These are phyloP conservation scores for Cyprinodon variegatus DNA, from an alignment of 2,113 vertebrate species.

Conservation along the genomic window DNA sequence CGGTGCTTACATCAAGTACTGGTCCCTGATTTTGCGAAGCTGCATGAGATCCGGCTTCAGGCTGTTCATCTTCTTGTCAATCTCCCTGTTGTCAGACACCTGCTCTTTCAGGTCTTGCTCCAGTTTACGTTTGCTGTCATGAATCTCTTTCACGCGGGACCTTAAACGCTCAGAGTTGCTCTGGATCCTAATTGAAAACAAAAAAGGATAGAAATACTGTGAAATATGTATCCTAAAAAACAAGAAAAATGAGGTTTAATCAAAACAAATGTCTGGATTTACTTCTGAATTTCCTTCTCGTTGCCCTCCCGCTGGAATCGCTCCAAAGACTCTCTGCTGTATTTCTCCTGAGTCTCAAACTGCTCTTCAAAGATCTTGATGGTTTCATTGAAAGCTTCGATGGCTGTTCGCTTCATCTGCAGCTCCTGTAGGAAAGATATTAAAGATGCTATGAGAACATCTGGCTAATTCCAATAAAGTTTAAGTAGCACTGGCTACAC, in stretches of 20 bases:
- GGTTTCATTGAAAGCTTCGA: slow-evolving; percentile 97
- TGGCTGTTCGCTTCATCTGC: slow-evolving; percentile 86
- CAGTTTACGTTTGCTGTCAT: slow-evolving; percentile 91
- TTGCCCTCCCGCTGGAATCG: slow-evolving; percentile 96
- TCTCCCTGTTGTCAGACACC: slow-evolving; percentile 94
- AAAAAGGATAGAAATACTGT: not conserved
- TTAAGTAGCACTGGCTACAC: too few species aligned
- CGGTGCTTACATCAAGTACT: slow-evolving; percentile 89
- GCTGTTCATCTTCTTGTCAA: slow-evolving; percentile 99
- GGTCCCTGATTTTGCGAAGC: slow-evolving; percentile 96
- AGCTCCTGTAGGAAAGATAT: slow-evolving; percentile 82
- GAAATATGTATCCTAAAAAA: not conserved
- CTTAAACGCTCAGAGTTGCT: slow-evolving; percentile 96
- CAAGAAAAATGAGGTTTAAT: not conserved
- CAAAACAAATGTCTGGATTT: not conserved
- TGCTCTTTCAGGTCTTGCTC: slow-evolving; percentile 96
- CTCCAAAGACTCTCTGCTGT: slow-evolving; percentile 97
- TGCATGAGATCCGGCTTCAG: slow-evolving; percentile 99
- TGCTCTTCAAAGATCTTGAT: slow-evolving; percentile 99
- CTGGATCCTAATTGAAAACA: slow-evolving; percentile 83
- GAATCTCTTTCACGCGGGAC: slow-evolving; percentile 97
- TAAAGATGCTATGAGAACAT: not conserved
- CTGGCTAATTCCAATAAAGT: not conserved
- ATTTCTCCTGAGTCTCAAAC: slow-evolving; percentile 96
- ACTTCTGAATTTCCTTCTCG: slow-evolving; percentile 98